A percentile compares a stretch with the other conserved stretches of the same genome.
phyloP scores from a whole-genome alignment of 1,140 invertebrate genomes.

The Drosophila oshimai region DNA sequence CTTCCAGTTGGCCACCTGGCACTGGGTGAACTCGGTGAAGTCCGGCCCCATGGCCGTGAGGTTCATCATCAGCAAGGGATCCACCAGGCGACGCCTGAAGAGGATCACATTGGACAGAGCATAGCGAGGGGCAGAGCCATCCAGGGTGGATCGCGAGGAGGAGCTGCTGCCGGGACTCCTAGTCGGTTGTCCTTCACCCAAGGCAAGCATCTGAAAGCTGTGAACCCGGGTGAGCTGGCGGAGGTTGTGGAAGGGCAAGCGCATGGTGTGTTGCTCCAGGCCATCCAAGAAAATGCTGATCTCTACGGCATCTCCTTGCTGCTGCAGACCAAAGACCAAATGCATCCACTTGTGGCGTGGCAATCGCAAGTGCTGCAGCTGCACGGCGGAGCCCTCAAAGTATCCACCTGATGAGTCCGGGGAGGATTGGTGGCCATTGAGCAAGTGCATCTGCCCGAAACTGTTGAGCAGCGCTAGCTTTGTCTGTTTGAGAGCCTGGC shows the following conservation, averaged over 20 bases:
- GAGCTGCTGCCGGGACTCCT: constrained; percentile 46
- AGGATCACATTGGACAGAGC: constrained; percentile 68
- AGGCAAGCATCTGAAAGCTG: constrained; percentile 63
- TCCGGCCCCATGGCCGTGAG: constrained; percentile 79
- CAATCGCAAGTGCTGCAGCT: constrained; percentile 58
- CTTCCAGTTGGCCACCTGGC: constrained; percentile 76
- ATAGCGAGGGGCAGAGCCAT: constrained; percentile 47
- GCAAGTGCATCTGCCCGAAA: constrained; percentile 74
- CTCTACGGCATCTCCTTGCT: constrained; percentile 48
- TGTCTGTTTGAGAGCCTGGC: constrained; percentile 73
- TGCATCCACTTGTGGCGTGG: constrained; percentile 75
- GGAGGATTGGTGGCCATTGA: constrained; percentile 48
- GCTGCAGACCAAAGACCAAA: constrained; percentile 60
- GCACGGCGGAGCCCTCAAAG: constrained; percentile 48
- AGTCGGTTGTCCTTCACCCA: constrained; percentile 56
- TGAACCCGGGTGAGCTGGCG: constrained; percentile 43
- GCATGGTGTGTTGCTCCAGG: constrained; percentile 60
- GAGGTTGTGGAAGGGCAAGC: constrained; percentile 56
- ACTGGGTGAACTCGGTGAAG: constrained; percentile 73
- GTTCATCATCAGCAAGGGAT: constrained; percentile 55
- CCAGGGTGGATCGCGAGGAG: constrained; percentile 57
- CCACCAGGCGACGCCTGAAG: constrained; percentile 55
- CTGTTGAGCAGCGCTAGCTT: constrained; percentile 73
- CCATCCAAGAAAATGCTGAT: constrained; percentile 66
- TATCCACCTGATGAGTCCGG: constrained; percentile 31